phyloP scores from a whole-genome alignment of 2,888 invertebrate species.

The Callimorpha dominula region DNA sequence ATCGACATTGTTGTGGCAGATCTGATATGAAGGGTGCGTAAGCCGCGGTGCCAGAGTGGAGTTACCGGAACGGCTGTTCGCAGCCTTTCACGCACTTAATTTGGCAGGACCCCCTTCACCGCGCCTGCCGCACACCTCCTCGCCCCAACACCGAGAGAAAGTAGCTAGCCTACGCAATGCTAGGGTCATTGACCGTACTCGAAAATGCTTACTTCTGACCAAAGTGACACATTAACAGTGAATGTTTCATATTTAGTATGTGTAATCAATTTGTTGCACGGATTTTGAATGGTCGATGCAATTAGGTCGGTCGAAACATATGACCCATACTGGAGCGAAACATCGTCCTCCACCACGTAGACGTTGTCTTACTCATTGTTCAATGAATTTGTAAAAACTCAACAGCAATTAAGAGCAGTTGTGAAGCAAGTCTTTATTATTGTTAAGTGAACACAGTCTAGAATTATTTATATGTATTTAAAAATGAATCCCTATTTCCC shows the following conservation, averaged over 20 bases:
- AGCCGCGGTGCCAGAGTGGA: constrained; percentile 51
- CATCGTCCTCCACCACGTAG: constrained; percentile 57
- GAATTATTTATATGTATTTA: not conserved
- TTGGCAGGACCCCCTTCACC: constrained; percentile 84
- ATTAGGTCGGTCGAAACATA: constrained; percentile 69
- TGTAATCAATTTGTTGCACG: constrained; percentile 83
- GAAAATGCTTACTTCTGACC: constrained; percentile 84
- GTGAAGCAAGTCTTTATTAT: not conserved
- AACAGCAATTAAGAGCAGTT: not conserved
- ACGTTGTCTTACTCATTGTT: constrained; percentile 30
- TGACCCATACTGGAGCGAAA: constrained; percentile 57
- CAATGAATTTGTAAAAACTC: too few species aligned
- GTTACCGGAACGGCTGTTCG: constrained; percentile 72
- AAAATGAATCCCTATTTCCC: too few species aligned
- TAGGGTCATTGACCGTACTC: constrained; percentile 85
- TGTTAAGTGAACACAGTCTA: not conserved
- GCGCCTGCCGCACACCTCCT: constrained; percentile 67
- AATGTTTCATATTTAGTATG: constrained; percentile 83
- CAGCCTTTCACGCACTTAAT: constrained; percentile 86
- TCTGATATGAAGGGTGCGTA: constrained; percentile 51
- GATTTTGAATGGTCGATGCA: constrained; percentile 72
- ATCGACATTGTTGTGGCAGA: constrained; percentile 45
- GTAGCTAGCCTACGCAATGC: constrained; percentile 86
- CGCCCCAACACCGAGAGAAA: constrained; percentile 80
- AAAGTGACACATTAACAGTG: constrained; percentile 84